Evolutionary conservation across 1,140 invertebrate genomes (phyloP), one percentile per base, ranked within the genome.

Genomic region (Hypothenemus hampei): DNA sequence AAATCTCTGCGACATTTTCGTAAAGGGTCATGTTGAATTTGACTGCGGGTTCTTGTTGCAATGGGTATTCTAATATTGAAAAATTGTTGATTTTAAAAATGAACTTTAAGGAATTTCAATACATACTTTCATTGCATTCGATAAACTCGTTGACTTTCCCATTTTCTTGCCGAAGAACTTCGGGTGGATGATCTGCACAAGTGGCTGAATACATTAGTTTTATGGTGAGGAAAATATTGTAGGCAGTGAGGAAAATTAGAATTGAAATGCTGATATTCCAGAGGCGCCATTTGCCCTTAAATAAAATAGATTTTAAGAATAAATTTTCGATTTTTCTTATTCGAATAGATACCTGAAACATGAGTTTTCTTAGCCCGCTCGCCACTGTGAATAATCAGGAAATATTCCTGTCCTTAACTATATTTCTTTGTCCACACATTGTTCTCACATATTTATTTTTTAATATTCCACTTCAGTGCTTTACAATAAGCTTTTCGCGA

Each of bases 221-320:
- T 33, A 86, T 72, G n/a, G 83, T 85, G 36, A 86, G 74, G 8
- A 83, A 69, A 48, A 85, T 81, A 61, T 86, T 86, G 69, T 82
- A 85, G 11, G 83, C 60, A 1, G 81, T 79, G 46, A 87, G 70
- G 18, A 80, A 75, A 16, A 85, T 68, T 13, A 85, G 78, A 61
- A 77, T 76, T 39, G 80, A 68, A 40, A 84, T 73, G 60, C 81
- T 81, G 44, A 86, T 68, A 69, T 82, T 85, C 81, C 83, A 83
- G 68, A 83, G 75, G 46, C 81, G 79, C 61, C 82, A 83, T 78
- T 54, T 61, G 55, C 61, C 57, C 66, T 68, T 31, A 20, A 65
- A 64, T 10, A 15, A 43, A 43, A 20, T 11, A 7, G 26, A 29
- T 29, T 29, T 29, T 29, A 6, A 29, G n/a, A 29, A 29, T 29